Evolutionary conservation across 2,888 invertebrate species (phyloP).

Genomic region (Orchesella flavescens): DNA sequence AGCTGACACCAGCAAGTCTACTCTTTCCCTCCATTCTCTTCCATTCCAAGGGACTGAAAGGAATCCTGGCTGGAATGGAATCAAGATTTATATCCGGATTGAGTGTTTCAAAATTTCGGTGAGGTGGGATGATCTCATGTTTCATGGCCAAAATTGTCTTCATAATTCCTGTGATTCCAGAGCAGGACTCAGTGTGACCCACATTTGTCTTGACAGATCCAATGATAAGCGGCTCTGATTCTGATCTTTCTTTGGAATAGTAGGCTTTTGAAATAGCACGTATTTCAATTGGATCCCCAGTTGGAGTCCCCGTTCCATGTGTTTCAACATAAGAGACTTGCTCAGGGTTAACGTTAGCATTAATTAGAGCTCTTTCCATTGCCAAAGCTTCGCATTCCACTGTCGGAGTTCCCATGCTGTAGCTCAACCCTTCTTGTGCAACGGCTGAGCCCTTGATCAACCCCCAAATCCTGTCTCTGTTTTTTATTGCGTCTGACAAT

Average conservation of each 20-base stretch:
- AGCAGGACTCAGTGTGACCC: constrained; percentile 49
- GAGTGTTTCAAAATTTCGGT: constrained; percentile 25
- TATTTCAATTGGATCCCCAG: constrained; percentile 29
- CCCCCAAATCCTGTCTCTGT: background rate
- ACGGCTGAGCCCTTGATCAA: constrained; percentile 3
- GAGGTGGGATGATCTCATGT: constrained; percentile 39
- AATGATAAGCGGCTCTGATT: constrained; percentile 26
- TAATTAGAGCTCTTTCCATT: constrained; percentile 13
- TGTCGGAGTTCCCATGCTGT: background rate
- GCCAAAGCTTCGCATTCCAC: background rate
- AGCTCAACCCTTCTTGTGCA: background rate
- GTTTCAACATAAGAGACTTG: constrained; percentile 76
- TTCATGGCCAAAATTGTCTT: constrained; percentile 36
- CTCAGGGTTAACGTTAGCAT: constrained; percentile 80
- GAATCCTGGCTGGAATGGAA: constrained; percentile 44
- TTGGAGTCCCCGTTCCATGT: constrained; percentile 97
- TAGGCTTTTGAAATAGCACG: background rate
- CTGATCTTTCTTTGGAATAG: background rate
- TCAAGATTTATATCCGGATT: constrained; percentile 44
- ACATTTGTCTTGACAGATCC: constrained; percentile 50
- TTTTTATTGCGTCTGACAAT: constrained; percentile 10
- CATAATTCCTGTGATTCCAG: constrained; percentile 44
- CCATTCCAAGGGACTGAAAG: constrained; percentile 24
- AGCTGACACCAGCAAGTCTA: constrained; percentile 44
- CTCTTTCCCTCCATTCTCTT: background rate